phyloP scores from a whole-genome alignment of 92 coral and sea anemone species.

The Porites cylindrica region DNA sequence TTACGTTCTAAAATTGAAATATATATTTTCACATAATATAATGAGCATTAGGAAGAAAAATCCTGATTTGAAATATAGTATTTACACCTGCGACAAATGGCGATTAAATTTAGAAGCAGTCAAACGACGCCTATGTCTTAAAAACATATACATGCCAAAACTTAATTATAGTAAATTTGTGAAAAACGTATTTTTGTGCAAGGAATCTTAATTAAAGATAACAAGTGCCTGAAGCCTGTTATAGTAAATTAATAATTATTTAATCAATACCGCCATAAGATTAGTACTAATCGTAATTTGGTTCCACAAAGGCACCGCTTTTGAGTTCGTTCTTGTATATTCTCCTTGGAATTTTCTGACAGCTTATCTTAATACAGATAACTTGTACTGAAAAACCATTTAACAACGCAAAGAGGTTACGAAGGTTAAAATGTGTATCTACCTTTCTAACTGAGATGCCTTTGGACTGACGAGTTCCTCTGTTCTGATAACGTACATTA shows the following conservation, averaged over 20 bases:
- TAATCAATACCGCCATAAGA: not conserved
- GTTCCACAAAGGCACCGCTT: not conserved
- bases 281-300: not conserved
- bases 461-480: not conserved
- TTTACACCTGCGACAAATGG: too few relatives aligned
- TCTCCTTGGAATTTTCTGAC: not conserved
- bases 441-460: constrained; percentile 1
- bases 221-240: not conserved
- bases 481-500: not conserved
- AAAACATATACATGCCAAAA: not conserved
- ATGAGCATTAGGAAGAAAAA: not conserved
- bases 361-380: not conserved
- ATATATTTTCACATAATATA: too few relatives aligned
- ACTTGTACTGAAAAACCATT: not conserved
- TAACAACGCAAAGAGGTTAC: not conserved
- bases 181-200: not conserved
- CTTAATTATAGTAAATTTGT: not conserved
- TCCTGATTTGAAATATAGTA: too few relatives aligned
- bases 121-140: not conserved
- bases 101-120: not conserved
- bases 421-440: not conserved
- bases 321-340: not conserved
- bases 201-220: not conserved
- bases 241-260: not conserved
- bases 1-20: too few relatives aligned